Base-by-base conservation (phyloP, 2,888 invertebrate genomes). In the Megaustenia siamemsis region DNA sequence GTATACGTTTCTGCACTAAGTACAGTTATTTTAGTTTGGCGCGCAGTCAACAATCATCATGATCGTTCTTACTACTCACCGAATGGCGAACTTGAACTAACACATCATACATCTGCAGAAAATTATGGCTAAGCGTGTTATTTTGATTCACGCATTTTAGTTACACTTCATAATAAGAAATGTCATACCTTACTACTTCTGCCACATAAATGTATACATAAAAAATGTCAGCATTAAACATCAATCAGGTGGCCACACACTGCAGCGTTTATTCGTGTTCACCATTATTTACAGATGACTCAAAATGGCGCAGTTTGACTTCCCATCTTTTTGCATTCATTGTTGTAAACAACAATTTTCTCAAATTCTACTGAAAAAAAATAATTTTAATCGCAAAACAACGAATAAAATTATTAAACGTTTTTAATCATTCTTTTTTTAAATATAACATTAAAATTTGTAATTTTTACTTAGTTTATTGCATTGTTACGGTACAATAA, bases 281-380 rank as follows among this genome's bases (percentile, higher is more conserved):
- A 18, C 32, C 66, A 75, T 73, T 45, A 63, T 75, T 75, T 35
- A 63, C 75, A 82, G 3, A n/a, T 15, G 15, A n/a, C 0, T 32
- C 43, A 82, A 82, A 75, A 82, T 82, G 82, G 82, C 82, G 82
- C 53, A 32, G 4, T 60, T 63, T 43, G 63, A 82, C 75, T 82
- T 82, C 82, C 82, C 75, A 60, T 81, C 81, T 56, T 73, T 71
- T 53, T 81, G 40, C 12, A 32, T 49, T 49, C 32, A 71, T 71
- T 71, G 71, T 69, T 69, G 1, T 4, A 15, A 49, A 45, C 8
- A 45, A 40, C 43, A 66, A 40, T 28, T 45, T 66, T 32, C n/a
- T n/a, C n/a, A n/a, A n/a, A n/a, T n/a, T n/a, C n/a, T n/a, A n/a
- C n/a, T n/a, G n/a, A n/a, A n/a, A n/a, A n/a, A n/a, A n/a, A n/a